These are phyloP conservation scores for Drosophila emarginata DNA, from an alignment of 2,888 invertebrate genomes.

Conservation along the genomic window DNA sequence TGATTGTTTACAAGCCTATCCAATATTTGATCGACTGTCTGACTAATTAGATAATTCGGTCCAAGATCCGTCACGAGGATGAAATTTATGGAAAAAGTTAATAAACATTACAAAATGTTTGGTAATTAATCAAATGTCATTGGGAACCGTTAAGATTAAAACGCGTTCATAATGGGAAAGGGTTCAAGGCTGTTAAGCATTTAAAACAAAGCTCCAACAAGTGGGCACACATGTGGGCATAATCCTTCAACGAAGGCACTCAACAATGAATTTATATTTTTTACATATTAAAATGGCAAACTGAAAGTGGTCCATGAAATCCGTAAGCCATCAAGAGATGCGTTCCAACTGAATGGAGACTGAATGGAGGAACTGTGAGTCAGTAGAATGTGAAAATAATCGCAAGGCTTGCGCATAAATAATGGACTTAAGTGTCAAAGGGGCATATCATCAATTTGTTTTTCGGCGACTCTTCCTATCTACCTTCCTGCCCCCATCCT, in stretches of 20 bases:
- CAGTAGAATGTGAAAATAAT: slow-evolving; percentile 69
- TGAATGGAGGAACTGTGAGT: slow-evolving; percentile 19
- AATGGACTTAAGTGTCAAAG: slow-evolving; percentile 80
- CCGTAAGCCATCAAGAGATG: slow-evolving; percentile 35
- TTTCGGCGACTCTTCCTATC: slow-evolving; percentile 40
- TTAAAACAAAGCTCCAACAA: slow-evolving; percentile 64
- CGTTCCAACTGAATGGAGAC: neutral
- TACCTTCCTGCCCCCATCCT: slow-evolving; percentile 2
- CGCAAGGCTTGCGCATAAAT: slow-evolving; percentile 78
- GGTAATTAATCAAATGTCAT: slow-evolving; percentile 70
- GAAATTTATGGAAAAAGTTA: neutral
- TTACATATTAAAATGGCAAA: slow-evolving; percentile 53
- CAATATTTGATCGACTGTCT: neutral
- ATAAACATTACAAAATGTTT: slow-evolving; percentile 12
- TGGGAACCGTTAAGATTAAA: slow-evolving; percentile 73
- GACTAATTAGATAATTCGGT: slow-evolving; percentile 21
- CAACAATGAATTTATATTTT: slow-evolving; percentile 47
- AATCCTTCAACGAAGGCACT: slow-evolving; percentile 44
- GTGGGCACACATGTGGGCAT: slow-evolving; percentile 18
- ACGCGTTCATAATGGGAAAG: slow-evolving; percentile 61
- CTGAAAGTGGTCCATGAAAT: slow-evolving; percentile 48
- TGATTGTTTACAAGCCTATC: no score
- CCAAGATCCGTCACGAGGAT: neutral
- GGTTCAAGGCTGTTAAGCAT: slow-evolving; percentile 25
- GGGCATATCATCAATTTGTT: slow-evolving; percentile 79